Percentiles rank a stretch among this genome's conserved stretches.
Conservation (phyloP, 2,797 vertebrate species). For the Novumbra hubbsi region DNA sequence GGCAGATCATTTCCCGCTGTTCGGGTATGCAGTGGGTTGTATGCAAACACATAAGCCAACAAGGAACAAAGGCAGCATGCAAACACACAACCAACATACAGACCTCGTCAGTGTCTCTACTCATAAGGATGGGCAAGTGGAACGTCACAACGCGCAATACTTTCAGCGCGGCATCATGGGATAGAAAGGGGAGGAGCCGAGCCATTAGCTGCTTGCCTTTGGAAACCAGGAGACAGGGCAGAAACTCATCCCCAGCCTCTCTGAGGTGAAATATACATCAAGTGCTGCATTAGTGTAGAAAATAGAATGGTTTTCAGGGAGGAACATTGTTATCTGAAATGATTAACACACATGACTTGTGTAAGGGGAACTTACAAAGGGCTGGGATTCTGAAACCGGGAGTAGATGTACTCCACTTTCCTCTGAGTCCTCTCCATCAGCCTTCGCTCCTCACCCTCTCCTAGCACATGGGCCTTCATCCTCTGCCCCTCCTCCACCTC, state of each 20-base stretch:
- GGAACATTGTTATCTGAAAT: too few species aligned
- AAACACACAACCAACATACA: conserved; percentile 24
- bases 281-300: not conserved
- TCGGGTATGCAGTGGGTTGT: too few species aligned
- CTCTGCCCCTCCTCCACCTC: conserved; percentile 82
- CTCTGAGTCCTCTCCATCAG: conserved; percentile 67
- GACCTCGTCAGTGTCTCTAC: conserved; percentile 81
- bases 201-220: conserved; percentile 87
- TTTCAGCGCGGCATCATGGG: conserved; percentile 66
- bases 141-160: conserved; percentile 75
- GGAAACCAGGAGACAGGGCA: conserved; percentile 83
- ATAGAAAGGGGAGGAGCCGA: conserved; percentile 84
- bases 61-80: too few species aligned
- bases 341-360: too few species aligned
- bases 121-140: conserved; percentile 84
- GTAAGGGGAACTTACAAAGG: conserved; percentile 68
- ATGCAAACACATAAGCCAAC: not conserved
- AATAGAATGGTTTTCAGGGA: not conserved
- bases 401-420: conserved; percentile 80
- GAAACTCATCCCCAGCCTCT: conserved; percentile 80
- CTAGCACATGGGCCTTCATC: conserved; percentile 58
- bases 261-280: conserved; percentile 56
- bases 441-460: conserved; percentile 65
- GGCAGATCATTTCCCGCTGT: too few species aligned
- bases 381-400: conserved; percentile 69